Base-by-base conservation (phyloP, 2,113 vertebrate genomes). In the Oenanthe melanoleuca region DNA sequence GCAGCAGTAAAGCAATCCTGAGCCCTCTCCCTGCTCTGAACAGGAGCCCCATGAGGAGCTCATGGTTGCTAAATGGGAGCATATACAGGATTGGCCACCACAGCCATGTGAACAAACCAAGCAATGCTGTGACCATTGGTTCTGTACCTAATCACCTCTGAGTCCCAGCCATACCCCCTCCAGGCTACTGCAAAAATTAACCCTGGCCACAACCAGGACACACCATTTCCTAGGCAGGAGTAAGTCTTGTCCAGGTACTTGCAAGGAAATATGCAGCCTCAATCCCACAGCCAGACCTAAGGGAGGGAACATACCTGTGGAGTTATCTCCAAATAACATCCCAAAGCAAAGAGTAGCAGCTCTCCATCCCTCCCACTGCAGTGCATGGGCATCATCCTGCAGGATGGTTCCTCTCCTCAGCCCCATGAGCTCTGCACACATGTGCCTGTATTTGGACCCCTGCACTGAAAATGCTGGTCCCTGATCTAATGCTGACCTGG, bases 321-420 rank as follows among this genome's bases (percentile, higher is more conserved):
- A 47, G 2, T 77, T 66, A n/a, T 11, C 50, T 83, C 67, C 63
- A 88, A 18, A 57, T 26, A 69, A 73, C 3, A 6, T 42, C 70
- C 71, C 20, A 29, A 29, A 84, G 63, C 63, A 85, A 73, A 80
- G 57, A 57, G 33, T 53, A 33, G 56, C 20, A 9, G 49, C 66
- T 81, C 86, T 33, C 28, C 29, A 21, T 55, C 29, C 70, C 37
- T 93, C 33, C 53, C 37, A 11, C 44, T 33, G 4, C 28, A 9
- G 11, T 26, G n/a, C n/a, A 3, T 18, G 40, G 49, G 40, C 20
- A 16, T 38, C 53, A 11, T 13, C 1, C 0, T 42, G 19, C 21
- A 33, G 64, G 45, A 6, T 0, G 0, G 18, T 23, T 28, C 53
- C n/a, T 53, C 29, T 71, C 44, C 26, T 63, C 0, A 0, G 26